phyloP scores from a whole-genome alignment of 23 tunicate species.

The Clavelina lepadiformis region DNA sequence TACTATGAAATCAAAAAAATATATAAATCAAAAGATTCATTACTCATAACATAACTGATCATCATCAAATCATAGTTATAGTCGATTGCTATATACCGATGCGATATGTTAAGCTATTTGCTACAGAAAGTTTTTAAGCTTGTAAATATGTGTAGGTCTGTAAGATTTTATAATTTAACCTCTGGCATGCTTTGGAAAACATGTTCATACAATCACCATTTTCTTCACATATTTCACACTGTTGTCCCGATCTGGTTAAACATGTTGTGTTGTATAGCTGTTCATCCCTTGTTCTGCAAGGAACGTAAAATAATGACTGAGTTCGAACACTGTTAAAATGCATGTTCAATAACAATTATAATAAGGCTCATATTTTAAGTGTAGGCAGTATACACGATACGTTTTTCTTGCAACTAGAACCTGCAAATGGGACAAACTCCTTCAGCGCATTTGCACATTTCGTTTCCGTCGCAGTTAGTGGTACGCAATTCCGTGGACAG shows the following conservation, averaged over 20 bases:
- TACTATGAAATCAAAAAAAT: constrained; percentile 15
- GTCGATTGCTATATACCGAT: no score
- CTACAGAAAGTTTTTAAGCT: no score
- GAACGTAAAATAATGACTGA: background rate
- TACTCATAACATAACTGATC: no score
- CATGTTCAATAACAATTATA: no score
- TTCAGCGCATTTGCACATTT: constrained; percentile 37
- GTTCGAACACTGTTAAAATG: no score
- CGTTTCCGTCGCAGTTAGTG: constrained; percentile 6
- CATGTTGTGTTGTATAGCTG: constrained; percentile 38
- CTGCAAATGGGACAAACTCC: constrained; percentile 65
- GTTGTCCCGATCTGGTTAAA: background rate
- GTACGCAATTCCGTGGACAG: background rate
- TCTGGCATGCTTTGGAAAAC: constrained; percentile 20
- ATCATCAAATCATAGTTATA: no score
- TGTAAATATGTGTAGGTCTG: no score
- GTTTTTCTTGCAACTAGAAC: background rate
- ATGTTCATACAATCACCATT: constrained; percentile 16
- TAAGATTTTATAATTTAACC: no score
- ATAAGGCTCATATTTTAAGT: no score
- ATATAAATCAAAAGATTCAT: no score
- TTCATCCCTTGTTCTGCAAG: constrained; percentile 38
- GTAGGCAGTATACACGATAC: no score
- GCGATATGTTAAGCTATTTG: no score
- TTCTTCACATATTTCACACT: constrained; percentile 18